Conservation (phyloP, 2,888 invertebrate species). For the Pediacus dermestoides region DNA sequence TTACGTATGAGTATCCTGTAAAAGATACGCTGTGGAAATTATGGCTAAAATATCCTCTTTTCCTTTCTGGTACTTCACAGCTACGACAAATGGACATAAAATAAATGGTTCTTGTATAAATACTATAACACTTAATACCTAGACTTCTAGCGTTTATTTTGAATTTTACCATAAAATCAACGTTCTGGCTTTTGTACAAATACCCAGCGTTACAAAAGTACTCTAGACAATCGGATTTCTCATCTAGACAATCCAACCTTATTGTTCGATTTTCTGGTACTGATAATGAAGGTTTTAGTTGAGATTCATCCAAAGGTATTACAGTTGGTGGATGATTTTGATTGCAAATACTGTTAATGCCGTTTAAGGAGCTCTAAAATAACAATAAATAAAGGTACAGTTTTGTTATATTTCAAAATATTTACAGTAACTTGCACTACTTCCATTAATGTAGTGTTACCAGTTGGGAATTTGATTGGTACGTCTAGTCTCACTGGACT, state of each 20-base stretch:
- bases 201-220: constrained; percentile 21
- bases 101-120: constrained; percentile 1
- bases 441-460: too few relatives aligned
- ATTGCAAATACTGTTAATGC: constrained; percentile 14
- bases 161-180: constrained; percentile 18
- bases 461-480: constrained; percentile 2
- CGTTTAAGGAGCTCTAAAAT: constrained; percentile 11
- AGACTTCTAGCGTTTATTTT: constrained; percentile 15
- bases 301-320: constrained; percentile 8
- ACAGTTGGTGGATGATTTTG: too few relatives aligned
- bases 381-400: neutral
- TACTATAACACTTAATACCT: constrained; percentile 16
- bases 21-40: constrained; percentile 21
- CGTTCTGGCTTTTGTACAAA: constrained; percentile 20
- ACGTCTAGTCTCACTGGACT: constrained; percentile 24
- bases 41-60: constrained; percentile 23
- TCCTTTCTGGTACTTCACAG: constrained; percentile 17
- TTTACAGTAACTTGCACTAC: too few relatives aligned
- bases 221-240: constrained; percentile 14
- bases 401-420: too few relatives aligned
- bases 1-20: constrained; percentile 19
- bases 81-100: too few relatives aligned
- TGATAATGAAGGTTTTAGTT: constrained; percentile 12
- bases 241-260: constrained; percentile 18
- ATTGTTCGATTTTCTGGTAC: constrained; percentile 15